A percentile compares a stretch with the other conserved stretches of the same genome.
Evolutionary conservation across 2,888 invertebrate genomes (phyloP).

Genomic region (Xestoiulus laeticollis): DNA sequence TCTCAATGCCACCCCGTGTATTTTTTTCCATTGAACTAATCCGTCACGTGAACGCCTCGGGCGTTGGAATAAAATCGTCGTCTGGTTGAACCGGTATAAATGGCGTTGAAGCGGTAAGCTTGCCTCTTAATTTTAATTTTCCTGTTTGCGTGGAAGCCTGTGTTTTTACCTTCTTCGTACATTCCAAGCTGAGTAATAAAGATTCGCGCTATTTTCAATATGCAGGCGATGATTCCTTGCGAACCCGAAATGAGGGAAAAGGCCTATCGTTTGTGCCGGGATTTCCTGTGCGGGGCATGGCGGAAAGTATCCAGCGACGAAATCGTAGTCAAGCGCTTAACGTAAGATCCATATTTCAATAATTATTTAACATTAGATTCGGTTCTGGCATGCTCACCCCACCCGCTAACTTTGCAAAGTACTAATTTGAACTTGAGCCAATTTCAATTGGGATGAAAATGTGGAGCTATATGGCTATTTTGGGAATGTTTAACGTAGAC

Average conservation of each 20-base stretch:
- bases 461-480: too few species aligned
- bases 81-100: constrained; percentile 41
- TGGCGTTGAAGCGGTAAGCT: constrained; percentile 35
- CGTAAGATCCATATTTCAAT: constrained; percentile 69
- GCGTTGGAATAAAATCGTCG: not conserved
- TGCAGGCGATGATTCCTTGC: constrained; percentile 54
- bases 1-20: not conserved
- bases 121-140: constrained; percentile 10
- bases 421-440: too few species aligned
- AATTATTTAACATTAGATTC: not conserved
- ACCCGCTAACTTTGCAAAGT: not conserved
- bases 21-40: not conserved
- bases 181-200: not conserved
- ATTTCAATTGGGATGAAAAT: too few species aligned
- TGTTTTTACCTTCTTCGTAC: constrained; percentile 20
- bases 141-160: not conserved
- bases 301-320: constrained; percentile 80
- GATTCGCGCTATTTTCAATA: not conserved
- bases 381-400: not conserved
- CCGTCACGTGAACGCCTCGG: constrained; percentile 36
- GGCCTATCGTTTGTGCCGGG: constrained; percentile 85
- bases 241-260: constrained; percentile 79
- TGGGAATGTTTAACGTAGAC: too few species aligned
- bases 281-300: constrained; percentile 91
- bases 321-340: constrained; percentile 83